A percentile compares a stretch with the other conserved stretches of the same genome.
These are phyloP conservation scores for Naja naja DNA, from an alignment of 2,113 vertebrate species.

Conservation along the genomic window DNA sequence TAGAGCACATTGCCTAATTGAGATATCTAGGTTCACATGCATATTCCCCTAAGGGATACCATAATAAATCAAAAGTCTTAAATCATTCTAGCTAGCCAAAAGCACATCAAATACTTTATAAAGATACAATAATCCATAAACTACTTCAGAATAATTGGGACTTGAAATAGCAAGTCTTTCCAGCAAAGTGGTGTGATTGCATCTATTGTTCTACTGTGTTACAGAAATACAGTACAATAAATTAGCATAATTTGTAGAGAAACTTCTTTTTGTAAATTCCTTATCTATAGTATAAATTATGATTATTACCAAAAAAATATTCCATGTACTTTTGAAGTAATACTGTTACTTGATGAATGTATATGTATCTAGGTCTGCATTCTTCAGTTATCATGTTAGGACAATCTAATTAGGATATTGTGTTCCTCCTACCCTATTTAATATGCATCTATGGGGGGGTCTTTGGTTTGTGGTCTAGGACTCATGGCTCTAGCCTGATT, in stretches of 20 bases:
- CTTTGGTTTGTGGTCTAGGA: neutral
- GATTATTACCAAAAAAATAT: neutral
- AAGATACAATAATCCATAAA: neutral
- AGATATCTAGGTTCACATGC: neutral
- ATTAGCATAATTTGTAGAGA: neutral
- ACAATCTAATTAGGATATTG: neutral
- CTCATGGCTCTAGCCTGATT: neutral
- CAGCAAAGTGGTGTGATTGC: neutral
- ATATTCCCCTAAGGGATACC: neutral
- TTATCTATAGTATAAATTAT: neutral
- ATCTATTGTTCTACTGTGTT: neutral
- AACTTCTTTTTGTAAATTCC: neutral
- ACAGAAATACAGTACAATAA: neutral
- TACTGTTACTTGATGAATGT: neutral
- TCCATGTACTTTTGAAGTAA: no score
- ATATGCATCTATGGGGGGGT: neutral
- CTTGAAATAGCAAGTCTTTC: neutral
- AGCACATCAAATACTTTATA: neutral
- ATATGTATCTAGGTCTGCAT: neutral
- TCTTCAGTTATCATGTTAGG: neutral
- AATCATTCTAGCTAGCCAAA: neutral
- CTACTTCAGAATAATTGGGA: neutral
- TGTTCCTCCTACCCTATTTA: neutral
- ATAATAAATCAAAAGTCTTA: neutral
- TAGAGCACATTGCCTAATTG: neutral